Evolutionary conservation across 2,113 vertebrate genomes (phyloP), one percentile per base, ranked within the genome.

Genomic region (Epinephelus fuscoguttatus): DNA sequence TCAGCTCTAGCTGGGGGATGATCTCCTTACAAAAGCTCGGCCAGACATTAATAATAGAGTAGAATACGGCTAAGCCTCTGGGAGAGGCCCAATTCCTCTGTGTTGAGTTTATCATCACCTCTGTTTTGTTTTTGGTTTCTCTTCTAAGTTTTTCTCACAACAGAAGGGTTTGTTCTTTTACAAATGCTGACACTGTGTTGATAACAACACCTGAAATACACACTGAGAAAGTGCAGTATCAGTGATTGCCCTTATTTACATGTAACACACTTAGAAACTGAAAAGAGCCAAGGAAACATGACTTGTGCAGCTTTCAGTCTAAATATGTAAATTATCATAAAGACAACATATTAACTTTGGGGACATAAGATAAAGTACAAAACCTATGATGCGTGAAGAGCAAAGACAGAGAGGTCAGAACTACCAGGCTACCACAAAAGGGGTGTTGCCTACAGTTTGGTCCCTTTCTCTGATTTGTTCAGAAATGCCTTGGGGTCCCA

Each of bases 1-100:
- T 66, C 70, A 45, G 69, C 59, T 55, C 57, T 30, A 71, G 79
- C 75, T 68, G 64, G 30, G 57, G 68, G 45, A 42, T 8, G 84
- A 83, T 82, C 82, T 67, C 15, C 80, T 82, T 78, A 81, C 88
- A 85, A 80, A 71, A 80, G 70, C 59, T 33, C 7, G 5, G 70
- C 56, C 33, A 77, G 15, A 42, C 77, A 91, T 91, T 53, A 89
- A 91, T 88, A 88, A 92, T 88, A 75, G 69, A 88, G 76, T 1
- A 68, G 60, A 77, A 61, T 9, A 49, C 30, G 77, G 71, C 47
- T 27, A 17, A 49, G 52, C n/a, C 87, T 82, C 18, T 30, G 62
- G 60, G 60, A 71, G 76, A 63, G 70, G 67, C 56, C 71, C 49
- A 47, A 19, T 25, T 42, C 2, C 17, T 80, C 55, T 18, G 30